Base-by-base conservation (phyloP, 2,113 vertebrate genomes). In the Origma solitaria region DNA sequence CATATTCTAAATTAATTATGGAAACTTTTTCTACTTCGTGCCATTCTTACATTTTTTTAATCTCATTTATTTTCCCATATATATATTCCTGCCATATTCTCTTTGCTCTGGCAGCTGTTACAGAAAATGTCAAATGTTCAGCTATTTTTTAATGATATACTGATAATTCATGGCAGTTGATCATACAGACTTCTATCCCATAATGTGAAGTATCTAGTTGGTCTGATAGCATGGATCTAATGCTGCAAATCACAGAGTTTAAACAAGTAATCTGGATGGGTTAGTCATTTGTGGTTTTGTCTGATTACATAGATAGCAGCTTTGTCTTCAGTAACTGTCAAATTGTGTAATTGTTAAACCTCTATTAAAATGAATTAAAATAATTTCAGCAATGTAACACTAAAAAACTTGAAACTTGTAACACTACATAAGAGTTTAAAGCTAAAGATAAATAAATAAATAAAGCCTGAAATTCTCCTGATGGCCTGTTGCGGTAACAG, bases 371-470 rank as follows among this genome's bases (percentile, higher is more conserved):
- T 31, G 20, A 82, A 19, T 64, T 13, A 25, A 57, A 57, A 31
- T 58, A n/a, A 37, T 50, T 91, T 50, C 38, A 62, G 30, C 33
- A 42, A 7, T 0, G 1, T 37, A 45, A 45, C 20, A 16, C 11
- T 51, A 40, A 77, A 69, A 72, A 62, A 22, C 49, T 31, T 71
- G n/a, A 49, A 62, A 51, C 33, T 66, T 70, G 4, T 72, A 35
- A 33, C 5, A 3, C 19, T 57, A 0, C 2, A 0, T 44, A 70
- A 28, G 27, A 79, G 8, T 23, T 37, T 66, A 64, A 35, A 45
- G 7, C 30, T 62, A 60, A 53, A 60, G 70, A 38, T 15, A 12
- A 51, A 16, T 42, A 12, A 51, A 14, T 42, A 25, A 20, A 31
- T 81, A 73, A 80, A 61, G 14, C 23, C 20, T 75, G 64, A 45